These are phyloP conservation scores for Charanyca ferruginea DNA, from an alignment of 2,888 invertebrate species.

Conservation along the genomic window DNA sequence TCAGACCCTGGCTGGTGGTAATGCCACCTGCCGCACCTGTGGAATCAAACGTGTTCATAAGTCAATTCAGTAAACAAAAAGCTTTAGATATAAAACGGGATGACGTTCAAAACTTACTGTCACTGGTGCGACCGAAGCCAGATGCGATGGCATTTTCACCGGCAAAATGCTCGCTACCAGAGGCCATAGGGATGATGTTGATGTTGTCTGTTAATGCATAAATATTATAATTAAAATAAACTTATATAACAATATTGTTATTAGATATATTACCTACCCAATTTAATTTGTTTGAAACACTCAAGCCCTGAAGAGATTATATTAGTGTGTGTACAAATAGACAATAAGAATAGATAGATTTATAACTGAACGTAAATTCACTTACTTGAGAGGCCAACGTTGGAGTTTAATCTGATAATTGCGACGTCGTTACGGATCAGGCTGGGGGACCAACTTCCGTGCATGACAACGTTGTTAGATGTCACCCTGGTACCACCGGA, in stretches of 20 bases:
- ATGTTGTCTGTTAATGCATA: constrained; percentile 62
- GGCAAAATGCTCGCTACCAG: constrained; percentile 66
- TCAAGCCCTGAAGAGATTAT: background rate
- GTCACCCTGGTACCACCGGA: constrained; percentile 71
- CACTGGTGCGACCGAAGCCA: constrained; percentile 74
- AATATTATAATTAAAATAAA: background rate
- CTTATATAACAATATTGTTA: background rate
- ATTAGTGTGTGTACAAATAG: too few species aligned
- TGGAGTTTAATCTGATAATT: constrained; percentile 61
- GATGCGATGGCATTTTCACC: constrained; percentile 73
- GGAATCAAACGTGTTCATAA: background rate
- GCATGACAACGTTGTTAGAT: constrained; percentile 66
- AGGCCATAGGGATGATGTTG: constrained; percentile 66
- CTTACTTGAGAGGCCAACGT: constrained; percentile 25
- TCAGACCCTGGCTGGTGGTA: constrained; percentile 20
- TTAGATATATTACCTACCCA: too few species aligned
- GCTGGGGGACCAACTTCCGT: constrained; percentile 73
- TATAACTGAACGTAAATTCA: background rate
- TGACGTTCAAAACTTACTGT: constrained; percentile 6
- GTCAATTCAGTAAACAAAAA: background rate
- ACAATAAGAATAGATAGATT: background rate
- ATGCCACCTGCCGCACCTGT: constrained; percentile 17
- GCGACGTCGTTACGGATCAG: constrained; percentile 75
- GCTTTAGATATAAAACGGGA: background rate
- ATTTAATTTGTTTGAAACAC: background rate